phyloP scores from a whole-genome alignment of 1,140 invertebrate species.

The Nebria ingens region DNA sequence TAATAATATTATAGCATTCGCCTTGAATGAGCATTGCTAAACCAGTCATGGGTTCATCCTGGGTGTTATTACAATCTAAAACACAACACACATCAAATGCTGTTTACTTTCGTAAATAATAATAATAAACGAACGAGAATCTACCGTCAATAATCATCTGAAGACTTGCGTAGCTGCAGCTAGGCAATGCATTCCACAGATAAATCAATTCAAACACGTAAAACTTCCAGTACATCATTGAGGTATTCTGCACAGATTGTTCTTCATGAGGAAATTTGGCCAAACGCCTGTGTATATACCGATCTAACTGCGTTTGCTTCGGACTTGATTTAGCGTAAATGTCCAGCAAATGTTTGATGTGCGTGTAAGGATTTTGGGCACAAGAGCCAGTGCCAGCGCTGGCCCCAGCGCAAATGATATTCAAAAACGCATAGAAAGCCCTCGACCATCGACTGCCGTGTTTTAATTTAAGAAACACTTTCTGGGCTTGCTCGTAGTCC shows the following conservation, averaged over 20 bases:
- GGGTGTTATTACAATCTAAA: slow-evolving; percentile 33
- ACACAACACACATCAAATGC: slow-evolving; percentile 11
- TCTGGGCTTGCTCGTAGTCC: slow-evolving; percentile 45
- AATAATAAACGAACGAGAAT: slow-evolving; percentile 10
- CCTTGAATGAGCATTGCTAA: slow-evolving; percentile 44
- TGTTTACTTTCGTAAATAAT: background rate
- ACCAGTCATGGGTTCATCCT: slow-evolving; percentile 44
- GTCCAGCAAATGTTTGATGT: slow-evolving; percentile 11
- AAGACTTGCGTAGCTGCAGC: slow-evolving; percentile 42
- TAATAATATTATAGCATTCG: slow-evolving; percentile 37
- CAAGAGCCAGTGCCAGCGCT: slow-evolving; percentile 13
- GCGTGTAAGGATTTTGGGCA: background rate
- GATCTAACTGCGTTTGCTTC: slow-evolving; percentile 26
- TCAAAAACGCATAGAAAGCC: slow-evolving; percentile 59
- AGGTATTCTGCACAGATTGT: slow-evolving; percentile 10
- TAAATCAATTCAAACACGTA: slow-evolving; percentile 59
- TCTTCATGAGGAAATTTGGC: slow-evolving; percentile 20
- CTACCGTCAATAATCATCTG: slow-evolving; percentile 38
- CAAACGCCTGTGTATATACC: slow-evolving; percentile 23
- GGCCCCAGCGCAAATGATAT: slow-evolving; percentile 32
- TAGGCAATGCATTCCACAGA: slow-evolving; percentile 60
- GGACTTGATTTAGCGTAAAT: slow-evolving; percentile 9
- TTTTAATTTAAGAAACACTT: slow-evolving; percentile 46
- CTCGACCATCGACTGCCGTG: slow-evolving; percentile 57
- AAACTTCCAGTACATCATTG: slow-evolving; percentile 38